A percentile compares a stretch with the other conserved stretches of the same genome.
phyloP scores from a whole-genome alignment of 2,113 vertebrate species.

The Halichoeres trimaculatus region DNA sequence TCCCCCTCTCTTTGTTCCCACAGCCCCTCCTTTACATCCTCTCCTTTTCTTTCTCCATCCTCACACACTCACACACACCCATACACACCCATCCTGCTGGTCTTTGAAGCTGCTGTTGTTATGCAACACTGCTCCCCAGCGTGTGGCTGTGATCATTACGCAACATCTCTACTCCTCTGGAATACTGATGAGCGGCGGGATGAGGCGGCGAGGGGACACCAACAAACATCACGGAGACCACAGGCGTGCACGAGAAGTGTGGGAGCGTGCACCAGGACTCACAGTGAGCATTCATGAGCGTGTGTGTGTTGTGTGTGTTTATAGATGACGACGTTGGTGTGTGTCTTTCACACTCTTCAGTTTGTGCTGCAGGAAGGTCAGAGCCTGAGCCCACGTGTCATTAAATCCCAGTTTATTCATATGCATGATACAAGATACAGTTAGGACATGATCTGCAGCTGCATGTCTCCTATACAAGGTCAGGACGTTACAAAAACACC shows the following conservation, averaged over 20 bases:
- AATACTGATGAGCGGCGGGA: conserved; percentile 78
- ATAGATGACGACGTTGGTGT: too few relatives aligned
- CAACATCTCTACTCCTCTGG: conserved; percentile 75
- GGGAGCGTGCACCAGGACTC: too few relatives aligned
- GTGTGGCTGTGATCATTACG: conserved; percentile 80
- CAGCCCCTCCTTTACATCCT: conserved; percentile 32
- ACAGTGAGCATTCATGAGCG: neutral
- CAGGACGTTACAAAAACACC: conserved; percentile 66
- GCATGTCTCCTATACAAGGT: conserved; percentile 60
- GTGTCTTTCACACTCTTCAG: too few relatives aligned
- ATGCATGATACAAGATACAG: conserved; percentile 76
- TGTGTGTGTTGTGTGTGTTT: neutral
- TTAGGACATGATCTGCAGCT: conserved; percentile 62
- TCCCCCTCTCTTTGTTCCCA: conserved; percentile 9
- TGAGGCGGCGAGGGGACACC: conserved; percentile 31
- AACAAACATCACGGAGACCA: conserved; percentile 21
- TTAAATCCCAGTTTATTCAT: conserved; percentile 76
- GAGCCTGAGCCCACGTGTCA: conserved; percentile 35
- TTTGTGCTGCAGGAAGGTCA: conserved; percentile 40
- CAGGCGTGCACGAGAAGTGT: neutral
- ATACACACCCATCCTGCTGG: conserved; percentile 28
- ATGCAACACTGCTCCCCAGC: conserved; percentile 76
- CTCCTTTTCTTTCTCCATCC: conserved; percentile 2
- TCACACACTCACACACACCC: conserved; percentile 17
- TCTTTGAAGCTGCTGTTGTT: conserved; percentile 74